Evolutionary conservation across 1,140 invertebrate species (phyloP).

Genomic region (Aphelinus atriplicis): DNA sequence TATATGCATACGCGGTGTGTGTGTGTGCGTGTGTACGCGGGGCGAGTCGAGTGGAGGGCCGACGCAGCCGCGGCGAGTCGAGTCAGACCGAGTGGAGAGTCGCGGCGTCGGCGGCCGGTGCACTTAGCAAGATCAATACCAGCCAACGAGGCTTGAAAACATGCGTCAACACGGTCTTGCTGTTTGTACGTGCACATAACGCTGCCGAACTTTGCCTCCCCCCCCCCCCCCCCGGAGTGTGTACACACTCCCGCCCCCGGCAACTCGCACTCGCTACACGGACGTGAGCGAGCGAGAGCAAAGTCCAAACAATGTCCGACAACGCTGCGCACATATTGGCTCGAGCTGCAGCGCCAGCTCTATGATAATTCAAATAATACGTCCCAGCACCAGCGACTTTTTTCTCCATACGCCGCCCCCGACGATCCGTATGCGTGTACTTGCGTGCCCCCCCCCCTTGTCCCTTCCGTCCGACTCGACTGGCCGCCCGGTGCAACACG

Average conservation of each 20-base stretch:
- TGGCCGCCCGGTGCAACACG: background rate
- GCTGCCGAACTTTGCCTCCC: slow-evolving; percentile 50
- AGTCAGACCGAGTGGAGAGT: no score
- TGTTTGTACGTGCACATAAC: slow-evolving; percentile 66
- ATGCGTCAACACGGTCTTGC: slow-evolving; percentile 69
- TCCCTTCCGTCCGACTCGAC: background rate
- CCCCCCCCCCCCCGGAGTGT: slow-evolving; percentile 12
- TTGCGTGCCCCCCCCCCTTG: background rate
- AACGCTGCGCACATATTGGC: slow-evolving; percentile 64
- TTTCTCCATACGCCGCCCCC: no score
- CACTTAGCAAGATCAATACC: slow-evolving; percentile 70
- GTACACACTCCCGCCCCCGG: slow-evolving; percentile 22
- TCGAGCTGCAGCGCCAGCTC: slow-evolving; percentile 17
- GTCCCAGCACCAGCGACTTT: no score
- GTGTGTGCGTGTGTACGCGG: no score
- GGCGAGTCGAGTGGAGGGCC: no score
- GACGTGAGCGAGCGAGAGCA: slow-evolving; percentile 43
- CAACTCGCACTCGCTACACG: slow-evolving; percentile 10
- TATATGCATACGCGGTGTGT: no score
- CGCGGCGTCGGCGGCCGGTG: slow-evolving; percentile 35
- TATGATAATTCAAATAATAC: slow-evolving; percentile 33
- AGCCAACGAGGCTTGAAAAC: slow-evolving; percentile 69
- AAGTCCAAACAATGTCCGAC: slow-evolving; percentile 64
- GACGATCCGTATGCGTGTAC: slow-evolving; percentile 1
- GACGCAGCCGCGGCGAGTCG: no score